Evolutionary conservation across 2,888 invertebrate species (phyloP).

Genomic region (Polydrusus pterygomalis): DNA sequence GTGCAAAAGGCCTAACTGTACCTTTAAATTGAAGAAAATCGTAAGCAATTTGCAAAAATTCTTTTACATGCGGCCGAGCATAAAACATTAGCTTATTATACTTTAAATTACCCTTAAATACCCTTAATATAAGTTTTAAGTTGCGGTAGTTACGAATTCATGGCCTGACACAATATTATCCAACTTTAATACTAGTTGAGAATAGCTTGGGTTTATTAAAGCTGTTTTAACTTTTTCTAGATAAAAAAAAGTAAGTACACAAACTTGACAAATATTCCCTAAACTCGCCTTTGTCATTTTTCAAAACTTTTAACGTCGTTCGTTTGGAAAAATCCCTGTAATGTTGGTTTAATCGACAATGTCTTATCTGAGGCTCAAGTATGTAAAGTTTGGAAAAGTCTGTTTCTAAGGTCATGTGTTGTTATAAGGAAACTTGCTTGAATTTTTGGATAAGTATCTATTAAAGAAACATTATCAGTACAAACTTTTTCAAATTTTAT

Average conservation of each 20-base stretch:
- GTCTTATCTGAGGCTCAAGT: conserved; percentile 40
- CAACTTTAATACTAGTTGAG: neutral
- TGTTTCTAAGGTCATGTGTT: conserved; percentile 43
- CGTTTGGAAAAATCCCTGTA: conserved; percentile 30
- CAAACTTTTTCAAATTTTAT: too few relatives aligned
- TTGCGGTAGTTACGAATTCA: neutral
- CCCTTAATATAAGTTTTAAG: neutral
- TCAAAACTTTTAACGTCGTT: conserved; percentile 27
- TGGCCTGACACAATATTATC: neutral
- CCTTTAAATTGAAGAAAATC: too few relatives aligned
- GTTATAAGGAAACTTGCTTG: conserved; percentile 25
- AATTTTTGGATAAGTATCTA: conserved; percentile 16
- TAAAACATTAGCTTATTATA: too few relatives aligned
- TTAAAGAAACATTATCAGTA: neutral
- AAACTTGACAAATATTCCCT: conserved; percentile 8
- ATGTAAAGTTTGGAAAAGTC: conserved; percentile 47
- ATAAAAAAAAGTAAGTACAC: conserved; percentile 23
- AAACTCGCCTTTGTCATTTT: conserved; percentile 17
- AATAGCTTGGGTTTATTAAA: neutral
- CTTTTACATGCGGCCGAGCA: too few relatives aligned
- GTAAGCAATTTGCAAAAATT: too few relatives aligned
- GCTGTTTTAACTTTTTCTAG: conserved; percentile 2
- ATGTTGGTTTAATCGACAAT: conserved; percentile 49
- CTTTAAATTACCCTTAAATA: too few relatives aligned
- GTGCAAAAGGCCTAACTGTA: too few relatives aligned